Conservation (phyloP, 1,140 invertebrate genomes). For the Halictus rubicundus region DNA sequence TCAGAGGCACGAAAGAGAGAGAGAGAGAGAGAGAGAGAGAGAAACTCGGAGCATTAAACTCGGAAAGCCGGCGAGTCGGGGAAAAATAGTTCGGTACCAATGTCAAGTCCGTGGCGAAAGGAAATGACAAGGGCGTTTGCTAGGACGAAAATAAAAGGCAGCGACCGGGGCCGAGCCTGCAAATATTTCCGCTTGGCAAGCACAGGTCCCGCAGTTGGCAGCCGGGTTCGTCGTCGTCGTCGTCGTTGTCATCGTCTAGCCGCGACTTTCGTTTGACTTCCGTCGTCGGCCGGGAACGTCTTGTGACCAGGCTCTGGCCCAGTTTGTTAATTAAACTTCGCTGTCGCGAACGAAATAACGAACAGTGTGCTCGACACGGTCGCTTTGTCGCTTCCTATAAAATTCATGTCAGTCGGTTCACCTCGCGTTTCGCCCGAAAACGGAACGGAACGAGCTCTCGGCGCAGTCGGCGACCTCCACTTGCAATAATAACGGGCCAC, state of each 20-base stretch:
- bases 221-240: neutral
- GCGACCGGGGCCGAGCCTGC: neutral
- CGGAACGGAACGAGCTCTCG: neutral
- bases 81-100: too few relatives aligned
- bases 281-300: neutral
- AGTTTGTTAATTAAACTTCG: slow-evolving; percentile 34
- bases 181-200: slow-evolving; percentile 12
- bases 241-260: neutral
- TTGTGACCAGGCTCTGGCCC: neutral
- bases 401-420: neutral
- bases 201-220: neutral
- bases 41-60: too few relatives aligned
- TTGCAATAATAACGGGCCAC: neutral
- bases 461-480: neutral
- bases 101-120: neutral
- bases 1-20: too few relatives aligned
- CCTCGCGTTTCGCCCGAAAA: neutral
- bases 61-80: too few relatives aligned
- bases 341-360: slow-evolving; percentile 9
- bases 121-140: neutral
- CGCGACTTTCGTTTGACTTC: slow-evolving; percentile 19
- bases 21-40: too few relatives aligned
- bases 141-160: neutral
- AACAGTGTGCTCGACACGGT: neutral
- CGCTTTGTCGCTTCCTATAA: neutral